Conservation (phyloP, 2,797 vertebrate species). For the Dipus sagitta region DNA sequence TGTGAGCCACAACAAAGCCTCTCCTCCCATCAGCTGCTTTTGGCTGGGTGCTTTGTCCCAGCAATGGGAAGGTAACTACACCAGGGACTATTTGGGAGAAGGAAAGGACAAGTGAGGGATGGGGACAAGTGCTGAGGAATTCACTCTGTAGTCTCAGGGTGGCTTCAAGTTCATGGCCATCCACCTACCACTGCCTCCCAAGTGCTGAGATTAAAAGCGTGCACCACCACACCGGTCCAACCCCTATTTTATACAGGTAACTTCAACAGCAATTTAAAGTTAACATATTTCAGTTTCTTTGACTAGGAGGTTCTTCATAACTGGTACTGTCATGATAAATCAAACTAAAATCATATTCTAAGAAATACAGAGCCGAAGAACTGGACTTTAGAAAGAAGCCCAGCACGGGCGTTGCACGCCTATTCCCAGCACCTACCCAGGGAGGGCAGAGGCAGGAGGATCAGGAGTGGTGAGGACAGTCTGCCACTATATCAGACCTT, state of each 20-base stretch:
- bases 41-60: no score
- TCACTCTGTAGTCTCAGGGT: no score
- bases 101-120: neutral
- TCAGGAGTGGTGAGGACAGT: neutral
- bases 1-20: no score
- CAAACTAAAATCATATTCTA: conserved; percentile 33
- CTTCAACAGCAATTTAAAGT: neutral
- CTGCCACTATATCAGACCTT: neutral
- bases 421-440: neutral
- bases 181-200: no score
- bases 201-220: no score
- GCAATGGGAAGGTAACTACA: no score
- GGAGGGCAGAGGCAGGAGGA: no score
- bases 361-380: neutral
- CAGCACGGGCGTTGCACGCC: no score
- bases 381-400: neutral
- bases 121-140: no score
- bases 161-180: no score
- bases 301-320: conserved; percentile 14
- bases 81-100: neutral
- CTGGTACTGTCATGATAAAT: neutral
- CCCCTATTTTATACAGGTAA: neutral
- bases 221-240: no score
- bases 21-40: no score
- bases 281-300: neutral